Conservation (phyloP, 2,797 vertebrate species). For the Luscinia luscinia region DNA sequence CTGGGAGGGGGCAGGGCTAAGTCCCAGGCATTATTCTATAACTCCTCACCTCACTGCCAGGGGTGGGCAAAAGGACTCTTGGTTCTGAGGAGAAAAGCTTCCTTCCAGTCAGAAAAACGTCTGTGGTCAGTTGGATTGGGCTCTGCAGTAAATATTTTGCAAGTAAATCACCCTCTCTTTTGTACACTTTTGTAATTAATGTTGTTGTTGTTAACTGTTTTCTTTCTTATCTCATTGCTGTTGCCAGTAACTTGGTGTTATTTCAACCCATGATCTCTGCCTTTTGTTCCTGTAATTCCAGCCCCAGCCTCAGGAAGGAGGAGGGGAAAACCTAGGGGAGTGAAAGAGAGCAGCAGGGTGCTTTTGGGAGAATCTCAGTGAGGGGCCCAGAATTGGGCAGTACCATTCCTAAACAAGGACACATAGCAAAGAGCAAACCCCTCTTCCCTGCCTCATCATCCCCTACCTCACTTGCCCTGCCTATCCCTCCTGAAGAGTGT, state of each 20-base stretch:
- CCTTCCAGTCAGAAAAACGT: background rate
- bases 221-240: background rate
- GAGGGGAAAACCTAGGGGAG: fast-evolving
- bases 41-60: background rate
- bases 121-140: too few relatives aligned
- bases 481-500: background rate
- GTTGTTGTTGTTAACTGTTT: background rate
- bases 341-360: background rate
- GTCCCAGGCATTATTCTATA: background rate
- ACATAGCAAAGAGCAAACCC: background rate
- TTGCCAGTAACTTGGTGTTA: background rate
- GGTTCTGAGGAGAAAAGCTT: background rate
- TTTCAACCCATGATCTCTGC: background rate
- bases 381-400: background rate
- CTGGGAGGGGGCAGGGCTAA: too few relatives aligned
- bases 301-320: background rate
- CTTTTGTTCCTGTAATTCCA: background rate
- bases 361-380: background rate
- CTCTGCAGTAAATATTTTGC: background rate
- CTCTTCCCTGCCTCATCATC: background rate
- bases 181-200: background rate
- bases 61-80: background rate
- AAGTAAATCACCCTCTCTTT: background rate
- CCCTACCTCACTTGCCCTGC: fast-evolving
- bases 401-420: background rate